Conservation (phyloP, 2,113 vertebrate species). For the Lophura nycthemera region DNA sequence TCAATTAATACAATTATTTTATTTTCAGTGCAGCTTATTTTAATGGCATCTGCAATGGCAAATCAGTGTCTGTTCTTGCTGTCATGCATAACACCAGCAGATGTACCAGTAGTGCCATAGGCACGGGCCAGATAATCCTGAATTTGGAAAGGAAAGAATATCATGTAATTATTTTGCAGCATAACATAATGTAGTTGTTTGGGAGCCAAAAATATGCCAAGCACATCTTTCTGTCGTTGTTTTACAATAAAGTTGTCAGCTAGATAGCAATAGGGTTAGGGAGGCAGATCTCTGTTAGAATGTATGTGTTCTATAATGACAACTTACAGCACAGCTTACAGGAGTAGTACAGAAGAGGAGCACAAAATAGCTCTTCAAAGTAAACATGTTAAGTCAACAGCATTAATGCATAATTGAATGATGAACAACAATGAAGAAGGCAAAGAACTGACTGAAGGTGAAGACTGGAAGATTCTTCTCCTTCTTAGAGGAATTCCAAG, state of each 20-base stretch:
- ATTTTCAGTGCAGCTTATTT: constrained; percentile 20
- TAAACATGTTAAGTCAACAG: background rate
- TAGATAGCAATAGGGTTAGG: background rate
- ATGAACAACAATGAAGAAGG: background rate
- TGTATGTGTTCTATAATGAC: background rate
- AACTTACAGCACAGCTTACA: background rate
- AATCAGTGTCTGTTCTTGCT: constrained; percentile 32
- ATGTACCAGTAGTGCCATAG: constrained; percentile 48
- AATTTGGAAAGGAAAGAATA: constrained; percentile 53
- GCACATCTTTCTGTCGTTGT: constrained; percentile 19
- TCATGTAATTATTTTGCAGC: constrained; percentile 55
- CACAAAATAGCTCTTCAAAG: background rate
- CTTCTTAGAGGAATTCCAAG: background rate
- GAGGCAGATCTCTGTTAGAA: background rate
- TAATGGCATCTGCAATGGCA: constrained; percentile 29
- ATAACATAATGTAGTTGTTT: constrained; percentile 25
- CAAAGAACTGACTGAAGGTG: background rate
- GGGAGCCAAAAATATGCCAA: constrained; percentile 10
- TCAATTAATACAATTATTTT: constrained; percentile 37
- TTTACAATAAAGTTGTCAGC: constrained; percentile 42
- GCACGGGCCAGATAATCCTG: constrained; percentile 47
- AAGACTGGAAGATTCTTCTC: background rate
- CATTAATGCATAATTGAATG: background rate
- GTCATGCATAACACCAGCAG: constrained; percentile 51
- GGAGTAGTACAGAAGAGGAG: background rate